phyloP scores from a whole-genome alignment of 2,113 vertebrate genomes.

The Barbus barbus region DNA sequence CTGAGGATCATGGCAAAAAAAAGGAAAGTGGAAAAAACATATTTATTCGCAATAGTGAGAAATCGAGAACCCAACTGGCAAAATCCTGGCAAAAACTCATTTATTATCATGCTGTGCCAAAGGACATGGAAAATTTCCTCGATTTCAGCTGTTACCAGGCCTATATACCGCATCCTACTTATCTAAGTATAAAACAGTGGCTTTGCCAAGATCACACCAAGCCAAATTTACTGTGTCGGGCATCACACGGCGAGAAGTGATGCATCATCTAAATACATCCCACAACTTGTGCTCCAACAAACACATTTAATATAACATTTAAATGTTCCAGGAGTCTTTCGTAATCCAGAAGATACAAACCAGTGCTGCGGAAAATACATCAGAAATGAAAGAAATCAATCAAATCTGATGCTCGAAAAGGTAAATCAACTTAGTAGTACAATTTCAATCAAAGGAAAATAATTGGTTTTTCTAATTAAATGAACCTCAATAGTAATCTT shows the following conservation, averaged over 20 bases:
- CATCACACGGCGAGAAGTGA: conserved; percentile 34
- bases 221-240: conserved; percentile 31
- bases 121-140: conserved; percentile 19
- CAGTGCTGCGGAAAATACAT: not conserved
- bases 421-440: not conserved
- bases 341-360: not conserved
- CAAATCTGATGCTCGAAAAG: not conserved
- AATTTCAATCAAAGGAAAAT: not conserved
- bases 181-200: conserved; percentile 20
- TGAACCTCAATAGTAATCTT: not conserved
- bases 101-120: conserved; percentile 21
- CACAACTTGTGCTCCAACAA: conserved; percentile 10
- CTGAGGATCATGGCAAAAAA: not conserved
- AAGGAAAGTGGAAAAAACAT: not conserved
- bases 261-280: conserved; percentile 42
- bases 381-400: not conserved
- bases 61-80: not conserved
- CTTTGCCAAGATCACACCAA: conserved; percentile 37
- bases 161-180: conserved; percentile 3
- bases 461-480: not conserved
- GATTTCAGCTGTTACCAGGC: conserved; percentile 14
- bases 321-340: conserved; percentile 1
- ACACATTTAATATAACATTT: conserved; percentile 26
- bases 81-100: conserved; percentile 27
- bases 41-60: conserved; percentile 3